Percentiles rank a stretch among this genome's conserved stretches.
Conservation (phyloP, 2,888 invertebrate species). For the Plebejus anna region DNA sequence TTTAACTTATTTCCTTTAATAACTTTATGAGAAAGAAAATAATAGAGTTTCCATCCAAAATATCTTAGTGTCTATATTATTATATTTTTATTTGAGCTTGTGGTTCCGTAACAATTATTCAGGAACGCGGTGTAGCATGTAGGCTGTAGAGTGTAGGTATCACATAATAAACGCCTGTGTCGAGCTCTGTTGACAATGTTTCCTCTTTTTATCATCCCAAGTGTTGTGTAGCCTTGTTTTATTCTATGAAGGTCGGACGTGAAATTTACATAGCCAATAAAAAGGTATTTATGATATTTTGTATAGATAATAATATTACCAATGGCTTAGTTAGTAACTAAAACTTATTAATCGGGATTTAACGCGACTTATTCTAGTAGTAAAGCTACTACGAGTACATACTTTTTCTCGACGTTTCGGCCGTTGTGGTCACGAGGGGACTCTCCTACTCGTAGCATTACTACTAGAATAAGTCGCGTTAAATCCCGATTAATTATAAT, state of each 20-base stretch:
- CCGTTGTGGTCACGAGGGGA: no score
- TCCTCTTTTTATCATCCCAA: background rate
- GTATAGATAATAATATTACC: background rate
- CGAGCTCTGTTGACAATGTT: slow-evolving; percentile 34
- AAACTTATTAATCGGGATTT: no score
- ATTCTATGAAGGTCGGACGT: background rate
- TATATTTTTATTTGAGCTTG: slow-evolving; percentile 33
- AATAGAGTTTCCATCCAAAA: no score
- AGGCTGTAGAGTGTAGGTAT: slow-evolving; percentile 24
- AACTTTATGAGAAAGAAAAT: no score
- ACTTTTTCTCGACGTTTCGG: no score
- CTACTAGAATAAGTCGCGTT: no score
- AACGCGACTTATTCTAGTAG: no score
- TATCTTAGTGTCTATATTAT: background rate
- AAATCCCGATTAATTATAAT: no score
- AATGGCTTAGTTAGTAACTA: no score
- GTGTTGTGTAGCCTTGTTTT: background rate
- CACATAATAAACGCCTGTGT: slow-evolving; percentile 33
- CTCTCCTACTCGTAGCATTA: no score
- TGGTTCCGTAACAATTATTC: slow-evolving; percentile 33
- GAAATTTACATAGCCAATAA: background rate
- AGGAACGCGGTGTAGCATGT: slow-evolving; percentile 27
- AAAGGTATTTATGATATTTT: background rate
- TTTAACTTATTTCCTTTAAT: no score
- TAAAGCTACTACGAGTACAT: no score